These are phyloP conservation scores for Erebia epiphron DNA, from an alignment of 2,888 invertebrate genomes.

Conservation along the genomic window DNA sequence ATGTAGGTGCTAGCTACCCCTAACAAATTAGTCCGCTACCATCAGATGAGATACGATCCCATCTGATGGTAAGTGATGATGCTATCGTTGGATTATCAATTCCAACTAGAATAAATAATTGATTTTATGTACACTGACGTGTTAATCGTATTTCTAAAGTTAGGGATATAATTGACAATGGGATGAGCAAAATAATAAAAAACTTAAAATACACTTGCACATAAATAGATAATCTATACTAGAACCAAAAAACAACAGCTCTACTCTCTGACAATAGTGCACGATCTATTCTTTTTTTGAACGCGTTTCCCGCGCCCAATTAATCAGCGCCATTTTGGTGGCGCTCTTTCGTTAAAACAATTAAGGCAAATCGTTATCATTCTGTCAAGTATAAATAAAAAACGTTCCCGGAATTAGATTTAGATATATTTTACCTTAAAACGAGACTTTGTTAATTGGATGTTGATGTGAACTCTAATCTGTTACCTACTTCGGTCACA, in stretches of 20 bases:
- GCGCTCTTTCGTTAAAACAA: constrained; percentile 76
- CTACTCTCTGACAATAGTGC: constrained; percentile 15
- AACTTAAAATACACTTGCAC: no score
- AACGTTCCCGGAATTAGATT: constrained; percentile 41
- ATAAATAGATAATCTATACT: no score
- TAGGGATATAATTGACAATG: no score
- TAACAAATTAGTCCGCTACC: no score
- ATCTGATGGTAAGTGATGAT: no score
- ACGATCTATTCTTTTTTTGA: constrained; percentile 53
- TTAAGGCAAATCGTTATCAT: constrained; percentile 70
- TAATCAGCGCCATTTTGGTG: constrained; percentile 63
- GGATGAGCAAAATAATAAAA: no score
- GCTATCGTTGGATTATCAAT: no score
- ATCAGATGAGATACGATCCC: no score
- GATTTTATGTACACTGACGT: not conserved
- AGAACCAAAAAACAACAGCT: not conserved
- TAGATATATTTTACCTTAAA: constrained; percentile 32
- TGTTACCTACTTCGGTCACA: constrained; percentile 27
- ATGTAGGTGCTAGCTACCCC: no score
- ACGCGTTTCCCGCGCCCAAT: constrained; percentile 60
- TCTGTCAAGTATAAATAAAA: constrained; percentile 57
- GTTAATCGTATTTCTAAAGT: no score
- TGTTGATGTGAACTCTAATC: constrained; percentile 34
- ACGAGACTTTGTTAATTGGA: constrained; percentile 38
- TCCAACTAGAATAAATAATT: no score